Base-by-base conservation (phyloP, 2,113 vertebrate genomes). In the Oncorhynchus masou region DNA sequence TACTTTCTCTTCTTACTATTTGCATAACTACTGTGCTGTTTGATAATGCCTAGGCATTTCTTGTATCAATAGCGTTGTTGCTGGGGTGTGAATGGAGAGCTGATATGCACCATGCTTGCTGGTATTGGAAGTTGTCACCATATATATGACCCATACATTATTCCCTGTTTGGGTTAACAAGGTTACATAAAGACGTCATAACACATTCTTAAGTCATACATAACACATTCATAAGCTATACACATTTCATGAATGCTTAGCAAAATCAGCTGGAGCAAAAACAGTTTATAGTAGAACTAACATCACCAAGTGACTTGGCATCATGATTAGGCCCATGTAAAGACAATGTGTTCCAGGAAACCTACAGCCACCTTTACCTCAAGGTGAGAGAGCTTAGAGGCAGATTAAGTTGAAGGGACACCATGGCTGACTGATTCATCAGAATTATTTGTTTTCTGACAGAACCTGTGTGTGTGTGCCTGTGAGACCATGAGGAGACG, bases 11-110 rank as follows among this genome's bases (percentile, higher is more conserved):
- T 65, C 25, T 15, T 74, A 25, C 22, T 71, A 69, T 92, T 91
- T 90, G 81, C 84, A 84, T 88, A 80, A 57, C 67, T 81, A 68
- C 66, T 69, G 73, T 25, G 11, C 5, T 2, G 65, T 79, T 74
- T 79, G 82, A 89, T 86, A 80, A 79, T 24, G 74, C 2, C 25
- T 71, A 64, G 9, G 51, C 51, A 51, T 5, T 73, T 69, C 54
- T 75, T 80, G 75, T 74, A 82, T 84, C 76, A 69, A n/a, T 27
- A 34, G 79, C 45, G 25, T 76, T 45, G 5, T 71, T 13, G 48
- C 22, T 64, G 12, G 27, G 25, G 25, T 24, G 39, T 24, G 73
- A 27, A 67, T 68, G 54, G 27, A 68, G 8, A 34, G 67, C 67
- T 68, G 29, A 68, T 39, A 68, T 22, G 39, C 22, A 65, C 12